A percentile compares a stretch with the other conserved stretches of the same genome.
Evolutionary conservation across 2,888 invertebrate genomes (phyloP).

Genomic region (Stenichneumon culpator): DNA sequence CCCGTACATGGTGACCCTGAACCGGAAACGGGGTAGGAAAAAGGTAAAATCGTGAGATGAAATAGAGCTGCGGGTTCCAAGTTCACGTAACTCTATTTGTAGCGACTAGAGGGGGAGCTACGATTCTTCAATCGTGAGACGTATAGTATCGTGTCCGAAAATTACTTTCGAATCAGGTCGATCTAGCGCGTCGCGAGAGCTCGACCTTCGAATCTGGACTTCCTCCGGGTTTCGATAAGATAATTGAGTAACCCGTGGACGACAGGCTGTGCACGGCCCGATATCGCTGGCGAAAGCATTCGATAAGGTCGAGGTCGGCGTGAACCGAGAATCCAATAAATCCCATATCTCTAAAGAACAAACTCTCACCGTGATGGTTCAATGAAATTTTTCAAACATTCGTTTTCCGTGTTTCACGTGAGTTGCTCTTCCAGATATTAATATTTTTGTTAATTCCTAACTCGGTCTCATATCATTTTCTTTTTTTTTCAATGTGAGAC

Average conservation of each 20-base stretch:
- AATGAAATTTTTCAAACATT: conserved; percentile 23
- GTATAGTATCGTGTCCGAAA: not conserved
- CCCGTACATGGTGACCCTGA: no score
- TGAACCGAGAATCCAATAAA: conserved; percentile 50
- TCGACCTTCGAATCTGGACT: not conserved
- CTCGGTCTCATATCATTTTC: not conserved
- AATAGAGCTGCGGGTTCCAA: not conserved
- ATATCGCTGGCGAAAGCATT: not conserved
- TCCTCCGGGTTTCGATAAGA: conserved; percentile 11
- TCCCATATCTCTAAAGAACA: conserved; percentile 1
- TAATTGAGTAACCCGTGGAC: not conserved
- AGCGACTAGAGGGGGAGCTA: not conserved
- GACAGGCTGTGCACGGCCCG: not conserved
- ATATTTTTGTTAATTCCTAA: not conserved
- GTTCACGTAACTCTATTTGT: not conserved
- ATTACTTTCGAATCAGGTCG: conserved; percentile 19
- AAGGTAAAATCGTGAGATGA: not conserved
- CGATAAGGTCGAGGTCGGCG: conserved; percentile 24
- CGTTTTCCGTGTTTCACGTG: conserved; percentile 2
- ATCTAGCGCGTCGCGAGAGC: not conserved
- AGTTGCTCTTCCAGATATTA: not conserved
- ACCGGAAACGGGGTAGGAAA: not conserved
- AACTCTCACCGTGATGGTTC: conserved; percentile 19
- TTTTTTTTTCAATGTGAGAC: not conserved
- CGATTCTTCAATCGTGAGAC: not conserved